These are phyloP conservation scores for Oithona nana DNA, from an alignment of 2,888 invertebrate species.

Conservation along the genomic window DNA sequence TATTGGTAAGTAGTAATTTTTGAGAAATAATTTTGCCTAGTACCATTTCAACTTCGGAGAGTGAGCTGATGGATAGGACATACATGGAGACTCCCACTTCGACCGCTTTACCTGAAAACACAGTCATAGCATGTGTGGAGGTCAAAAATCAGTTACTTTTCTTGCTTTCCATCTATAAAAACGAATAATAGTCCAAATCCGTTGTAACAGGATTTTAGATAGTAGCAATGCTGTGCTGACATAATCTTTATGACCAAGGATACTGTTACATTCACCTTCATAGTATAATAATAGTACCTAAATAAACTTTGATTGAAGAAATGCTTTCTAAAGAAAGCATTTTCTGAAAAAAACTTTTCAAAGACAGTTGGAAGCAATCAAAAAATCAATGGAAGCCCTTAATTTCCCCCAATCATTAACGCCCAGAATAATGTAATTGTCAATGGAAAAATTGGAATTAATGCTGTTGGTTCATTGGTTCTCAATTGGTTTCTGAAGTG, in stretches of 20 bases:
- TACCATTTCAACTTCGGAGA: conserved; percentile 95
- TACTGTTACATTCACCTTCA: no score
- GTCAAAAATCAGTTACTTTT: conserved; percentile 17
- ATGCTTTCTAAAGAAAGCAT: background rate
- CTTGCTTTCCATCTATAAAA: background rate
- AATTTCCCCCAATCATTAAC: background rate
- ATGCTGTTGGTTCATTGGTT: background rate
- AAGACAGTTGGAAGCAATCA: background rate
- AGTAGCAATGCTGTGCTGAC: background rate
- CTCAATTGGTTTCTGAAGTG: background rate
- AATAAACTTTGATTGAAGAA: no score
- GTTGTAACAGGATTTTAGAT: background rate
- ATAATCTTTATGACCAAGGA: background rate
- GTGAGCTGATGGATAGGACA: conserved; percentile 93
- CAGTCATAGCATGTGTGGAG: background rate
- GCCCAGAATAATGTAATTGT: background rate
- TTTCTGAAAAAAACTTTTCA: background rate
- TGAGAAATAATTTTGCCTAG: background rate
- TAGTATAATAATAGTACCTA: no score
- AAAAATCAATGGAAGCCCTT: no score
- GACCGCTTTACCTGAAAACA: conserved; percentile 73
- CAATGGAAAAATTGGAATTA: no score
- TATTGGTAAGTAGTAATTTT: no score
- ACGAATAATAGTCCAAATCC: no score
- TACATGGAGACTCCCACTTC: conserved; percentile 95